These are phyloP conservation scores for Scrobipalpa costella DNA, from an alignment of 2,888 invertebrate genomes.

Conservation along the genomic window DNA sequence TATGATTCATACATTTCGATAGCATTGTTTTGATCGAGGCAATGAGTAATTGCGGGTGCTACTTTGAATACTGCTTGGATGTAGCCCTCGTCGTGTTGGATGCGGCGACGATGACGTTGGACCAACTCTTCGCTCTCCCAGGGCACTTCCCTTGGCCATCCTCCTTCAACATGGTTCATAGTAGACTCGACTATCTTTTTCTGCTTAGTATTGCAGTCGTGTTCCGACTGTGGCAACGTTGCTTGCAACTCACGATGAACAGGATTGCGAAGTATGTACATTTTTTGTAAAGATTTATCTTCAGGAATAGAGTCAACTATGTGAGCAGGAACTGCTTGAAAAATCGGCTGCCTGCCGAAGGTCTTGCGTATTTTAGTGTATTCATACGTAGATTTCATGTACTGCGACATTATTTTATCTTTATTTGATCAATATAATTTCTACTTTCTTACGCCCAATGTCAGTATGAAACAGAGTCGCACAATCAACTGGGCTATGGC, in stretches of 20 bases:
- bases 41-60: slow-evolving; percentile 82
- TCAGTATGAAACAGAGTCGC: slow-evolving; percentile 31
- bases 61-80: slow-evolving; percentile 82
- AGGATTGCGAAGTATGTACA: slow-evolving; percentile 77
- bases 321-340: slow-evolving; percentile 66
- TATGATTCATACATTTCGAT: slow-evolving; percentile 90
- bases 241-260: slow-evolving; percentile 74
- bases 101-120: slow-evolving; percentile 86
- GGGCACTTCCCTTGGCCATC: slow-evolving; percentile 90
- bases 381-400: slow-evolving; percentile 59
- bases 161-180: slow-evolving; percentile 89
- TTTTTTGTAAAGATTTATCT: slow-evolving; percentile 58
- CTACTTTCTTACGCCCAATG: neutral
- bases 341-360: slow-evolving; percentile 76
- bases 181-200: slow-evolving; percentile 82
- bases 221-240: slow-evolving; percentile 66
- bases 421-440: neutral
- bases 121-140: slow-evolving; percentile 85
- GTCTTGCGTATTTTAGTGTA: slow-evolving; percentile 74
- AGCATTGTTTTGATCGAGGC: slow-evolving; percentile 88
- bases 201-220: slow-evolving; percentile 83
- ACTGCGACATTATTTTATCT: slow-evolving; percentile 46
- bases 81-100: slow-evolving; percentile 90
- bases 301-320: slow-evolving; percentile 68
- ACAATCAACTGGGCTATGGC: slow-evolving; percentile 62